phyloP scores from a whole-genome alignment of 2,797 vertebrate species.

The Coranthus polyacanthus region DNA sequence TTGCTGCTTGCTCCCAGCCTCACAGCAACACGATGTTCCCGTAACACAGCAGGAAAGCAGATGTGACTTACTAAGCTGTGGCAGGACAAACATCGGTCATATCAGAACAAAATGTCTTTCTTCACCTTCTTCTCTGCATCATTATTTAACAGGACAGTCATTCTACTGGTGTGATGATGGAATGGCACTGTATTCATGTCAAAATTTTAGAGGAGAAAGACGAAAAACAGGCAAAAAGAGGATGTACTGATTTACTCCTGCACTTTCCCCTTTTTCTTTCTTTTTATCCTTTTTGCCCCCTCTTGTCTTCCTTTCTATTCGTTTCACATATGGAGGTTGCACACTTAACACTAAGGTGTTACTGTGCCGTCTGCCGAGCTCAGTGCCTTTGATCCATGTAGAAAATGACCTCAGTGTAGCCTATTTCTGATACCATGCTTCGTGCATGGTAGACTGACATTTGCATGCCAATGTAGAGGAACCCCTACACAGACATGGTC shows the following conservation, averaged over 20 bases:
- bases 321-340: background rate
- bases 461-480: conserved; percentile 21
- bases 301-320: background rate
- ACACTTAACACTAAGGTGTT: conserved; percentile 2
- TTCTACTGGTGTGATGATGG: conserved; percentile 10
- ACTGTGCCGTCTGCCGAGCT: conserved; percentile 28
- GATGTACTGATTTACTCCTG: background rate
- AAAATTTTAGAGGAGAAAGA: background rate
- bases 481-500: background rate
- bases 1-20: background rate
- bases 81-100: background rate
- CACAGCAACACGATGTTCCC: background rate
- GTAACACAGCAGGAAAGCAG: background rate
- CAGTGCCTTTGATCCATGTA: conserved; percentile 30
- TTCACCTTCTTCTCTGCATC: background rate
- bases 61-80: conserved; percentile 5
- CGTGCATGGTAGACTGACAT: conserved; percentile 6
- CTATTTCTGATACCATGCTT: conserved; percentile 16
- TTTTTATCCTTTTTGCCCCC: background rate
- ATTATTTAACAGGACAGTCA: background rate
- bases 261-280: too few species aligned
- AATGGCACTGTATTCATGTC: conserved; percentile 24
- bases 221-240: background rate
- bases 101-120: background rate
- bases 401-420: conserved; percentile 36